These are phyloP conservation scores for Psittacula cyanocephala DNA, from an alignment of 2,113 vertebrate species.

Conservation along the genomic window DNA sequence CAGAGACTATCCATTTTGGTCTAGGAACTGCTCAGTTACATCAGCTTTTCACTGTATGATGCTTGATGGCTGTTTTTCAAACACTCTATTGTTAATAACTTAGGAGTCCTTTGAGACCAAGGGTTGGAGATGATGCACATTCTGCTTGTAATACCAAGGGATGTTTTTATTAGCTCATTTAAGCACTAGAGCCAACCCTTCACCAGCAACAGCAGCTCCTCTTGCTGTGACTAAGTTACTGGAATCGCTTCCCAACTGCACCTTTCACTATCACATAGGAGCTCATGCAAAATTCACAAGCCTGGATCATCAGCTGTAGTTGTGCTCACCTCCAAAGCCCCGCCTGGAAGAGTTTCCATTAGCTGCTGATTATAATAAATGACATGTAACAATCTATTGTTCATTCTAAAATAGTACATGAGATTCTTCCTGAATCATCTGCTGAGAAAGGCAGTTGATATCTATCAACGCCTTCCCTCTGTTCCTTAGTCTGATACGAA, in stretches of 20 bases:
- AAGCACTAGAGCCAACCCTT: neutral
- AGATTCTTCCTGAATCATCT: slow-evolving; percentile 24
- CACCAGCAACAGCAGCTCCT: neutral
- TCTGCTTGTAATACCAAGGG: neutral
- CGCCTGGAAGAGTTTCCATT: slow-evolving; percentile 45
- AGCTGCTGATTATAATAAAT: slow-evolving; percentile 59
- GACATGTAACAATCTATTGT: slow-evolving; percentile 50
- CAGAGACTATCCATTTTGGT: neutral
- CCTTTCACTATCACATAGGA: slow-evolving; percentile 7
- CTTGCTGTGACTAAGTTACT: neutral
- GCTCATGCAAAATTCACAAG: slow-evolving; percentile 69
- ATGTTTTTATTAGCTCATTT: neutral
- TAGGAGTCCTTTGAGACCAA: neutral
- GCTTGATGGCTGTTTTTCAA: neutral
- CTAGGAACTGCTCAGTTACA: neutral
- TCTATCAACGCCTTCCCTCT: slow-evolving; percentile 31
- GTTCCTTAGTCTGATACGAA: slow-evolving; percentile 15
- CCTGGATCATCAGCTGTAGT: slow-evolving; percentile 40
- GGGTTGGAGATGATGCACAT: neutral
- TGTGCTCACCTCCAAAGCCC: slow-evolving; percentile 9
- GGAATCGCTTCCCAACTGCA: neutral
- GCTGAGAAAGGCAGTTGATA: slow-evolving; percentile 48
- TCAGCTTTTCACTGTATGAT: neutral
- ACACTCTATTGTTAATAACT: neutral
- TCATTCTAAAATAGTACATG: slow-evolving; percentile 56